phyloP scores from a whole-genome alignment of 2,888 invertebrate species.

The Epinotia nisella region DNA sequence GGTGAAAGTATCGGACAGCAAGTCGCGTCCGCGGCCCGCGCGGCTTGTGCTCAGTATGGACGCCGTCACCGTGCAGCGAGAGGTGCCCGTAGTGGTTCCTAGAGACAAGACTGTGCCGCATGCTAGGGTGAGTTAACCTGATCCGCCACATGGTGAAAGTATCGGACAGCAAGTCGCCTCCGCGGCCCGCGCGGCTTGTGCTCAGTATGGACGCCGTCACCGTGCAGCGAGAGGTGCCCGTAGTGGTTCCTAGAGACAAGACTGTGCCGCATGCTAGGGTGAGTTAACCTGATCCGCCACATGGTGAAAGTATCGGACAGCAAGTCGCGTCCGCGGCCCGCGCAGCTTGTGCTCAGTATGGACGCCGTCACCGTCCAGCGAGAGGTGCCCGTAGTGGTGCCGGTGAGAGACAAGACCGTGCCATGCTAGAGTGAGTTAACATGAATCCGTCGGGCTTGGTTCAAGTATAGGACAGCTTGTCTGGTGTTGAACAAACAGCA shows the following conservation, averaged over 20 bases:
- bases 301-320: conserved; percentile 97
- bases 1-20: conserved; percentile 97
- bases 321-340: conserved; percentile 94
- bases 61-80: conserved; percentile 92
- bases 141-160: conserved; percentile 95
- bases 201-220: conserved; percentile 96
- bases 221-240: conserved; percentile 91
- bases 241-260: conserved; percentile 70
- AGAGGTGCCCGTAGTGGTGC: conserved; percentile 87
- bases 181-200: conserved; percentile 93
- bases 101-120: conserved; percentile 74
- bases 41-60: conserved; percentile 96
- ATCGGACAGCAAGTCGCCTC: conserved; percentile 96
- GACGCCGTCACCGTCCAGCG: conserved; percentile 94
- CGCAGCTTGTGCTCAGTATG: conserved; percentile 94
- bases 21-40: conserved; percentile 94
- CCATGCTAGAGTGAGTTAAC: no score
- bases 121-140: conserved; percentile 62
- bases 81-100: conserved; percentile 84
- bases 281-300: conserved; percentile 25
- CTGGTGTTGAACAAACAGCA: no score
- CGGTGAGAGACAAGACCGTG: no score
- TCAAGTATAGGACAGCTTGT: background rate
- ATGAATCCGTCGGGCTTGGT: background rate
- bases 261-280: conserved; percentile 76